These are phyloP conservation scores for Antheraea yamamai DNA, from an alignment of 2,888 invertebrate genomes.

Conservation along the genomic window DNA sequence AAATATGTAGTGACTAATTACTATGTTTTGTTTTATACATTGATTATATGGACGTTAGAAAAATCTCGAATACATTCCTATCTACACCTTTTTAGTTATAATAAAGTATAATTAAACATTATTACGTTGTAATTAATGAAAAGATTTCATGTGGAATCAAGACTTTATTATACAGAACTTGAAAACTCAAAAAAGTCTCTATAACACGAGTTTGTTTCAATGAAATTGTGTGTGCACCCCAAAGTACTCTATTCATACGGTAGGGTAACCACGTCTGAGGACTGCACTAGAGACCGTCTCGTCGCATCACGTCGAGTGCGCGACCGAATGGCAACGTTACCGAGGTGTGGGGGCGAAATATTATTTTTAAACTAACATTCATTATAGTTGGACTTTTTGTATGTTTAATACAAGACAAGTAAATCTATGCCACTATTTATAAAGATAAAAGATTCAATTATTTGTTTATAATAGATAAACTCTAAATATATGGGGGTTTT, in stretches of 20 bases:
- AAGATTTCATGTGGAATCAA: neutral
- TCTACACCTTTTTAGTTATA: neutral
- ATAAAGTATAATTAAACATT: neutral
- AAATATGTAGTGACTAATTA: no score
- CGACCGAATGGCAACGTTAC: neutral
- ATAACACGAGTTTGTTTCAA: neutral
- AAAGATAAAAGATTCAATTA: no score
- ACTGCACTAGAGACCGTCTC: conserved; percentile 18
- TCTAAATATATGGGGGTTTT: no score
- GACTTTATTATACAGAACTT: neutral
- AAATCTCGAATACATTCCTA: neutral
- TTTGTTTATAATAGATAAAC: no score
- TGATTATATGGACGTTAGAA: no score
- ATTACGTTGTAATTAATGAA: neutral
- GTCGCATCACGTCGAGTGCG: conserved; percentile 1
- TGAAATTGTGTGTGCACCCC: neutral
- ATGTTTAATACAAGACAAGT: neutral
- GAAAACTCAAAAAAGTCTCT: neutral
- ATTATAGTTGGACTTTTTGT: neutral
- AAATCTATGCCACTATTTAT: neutral
- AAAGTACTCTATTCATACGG: conserved; percentile 6
- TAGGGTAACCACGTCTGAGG: conserved; percentile 20
- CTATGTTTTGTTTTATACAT: no score
- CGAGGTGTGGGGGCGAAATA: neutral
- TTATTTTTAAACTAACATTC: neutral